phyloP scores from a whole-genome alignment of 2,113 vertebrate genomes.

The Sitta europaea region DNA sequence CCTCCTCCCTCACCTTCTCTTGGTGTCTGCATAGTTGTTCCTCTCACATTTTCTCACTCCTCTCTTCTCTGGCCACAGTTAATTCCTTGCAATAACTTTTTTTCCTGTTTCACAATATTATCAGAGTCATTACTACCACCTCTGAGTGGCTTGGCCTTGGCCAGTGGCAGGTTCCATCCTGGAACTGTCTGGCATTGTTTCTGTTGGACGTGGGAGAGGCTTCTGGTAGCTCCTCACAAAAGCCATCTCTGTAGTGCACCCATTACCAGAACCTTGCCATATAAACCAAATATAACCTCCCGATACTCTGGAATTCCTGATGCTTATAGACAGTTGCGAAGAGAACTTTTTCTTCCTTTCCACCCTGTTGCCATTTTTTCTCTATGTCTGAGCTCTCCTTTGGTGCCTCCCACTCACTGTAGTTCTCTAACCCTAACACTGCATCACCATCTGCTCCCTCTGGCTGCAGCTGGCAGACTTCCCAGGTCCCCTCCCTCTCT shows the following conservation, averaged over 20 bases:
- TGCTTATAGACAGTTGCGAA: neutral
- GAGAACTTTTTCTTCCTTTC: neutral
- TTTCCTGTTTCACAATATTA: neutral
- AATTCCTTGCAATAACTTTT: neutral
- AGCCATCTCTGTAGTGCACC: neutral
- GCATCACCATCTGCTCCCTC: neutral
- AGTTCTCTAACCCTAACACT: neutral
- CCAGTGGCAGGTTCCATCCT: fast-evolving
- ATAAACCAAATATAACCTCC: neutral
- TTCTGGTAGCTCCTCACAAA: neutral
- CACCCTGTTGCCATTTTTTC: neutral
- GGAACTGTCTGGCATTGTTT: neutral
- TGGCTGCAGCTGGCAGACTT: neutral
- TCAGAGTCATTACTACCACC: neutral
- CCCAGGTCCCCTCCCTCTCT: neutral
- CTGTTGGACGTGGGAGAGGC: neutral
- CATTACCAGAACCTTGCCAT: neutral
- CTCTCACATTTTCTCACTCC: neutral
- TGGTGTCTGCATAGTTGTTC: neutral
- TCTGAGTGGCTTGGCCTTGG: neutral
- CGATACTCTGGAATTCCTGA: neutral
- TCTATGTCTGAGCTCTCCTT: neutral
- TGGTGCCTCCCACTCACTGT: neutral
- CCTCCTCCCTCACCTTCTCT: neutral
- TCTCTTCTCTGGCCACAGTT: neutral